A percentile compares a stretch with the other conserved stretches of the same genome.
phyloP scores from a whole-genome alignment of 2,797 vertebrate genomes.

The Cheirogaleus major region DNA sequence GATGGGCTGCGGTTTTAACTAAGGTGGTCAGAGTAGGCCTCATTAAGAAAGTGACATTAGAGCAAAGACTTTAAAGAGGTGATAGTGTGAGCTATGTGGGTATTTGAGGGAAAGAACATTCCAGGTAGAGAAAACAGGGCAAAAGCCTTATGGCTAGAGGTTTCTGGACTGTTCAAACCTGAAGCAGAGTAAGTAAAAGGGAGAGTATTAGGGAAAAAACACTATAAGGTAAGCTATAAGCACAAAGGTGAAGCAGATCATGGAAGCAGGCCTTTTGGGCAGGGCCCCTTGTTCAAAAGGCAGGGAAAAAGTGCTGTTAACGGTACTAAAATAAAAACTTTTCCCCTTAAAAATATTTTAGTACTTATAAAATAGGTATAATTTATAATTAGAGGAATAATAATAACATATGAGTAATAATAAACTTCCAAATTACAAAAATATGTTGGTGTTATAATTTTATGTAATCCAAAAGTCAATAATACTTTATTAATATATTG shows the following conservation, averaged over 20 bases:
- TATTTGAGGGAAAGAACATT: neutral
- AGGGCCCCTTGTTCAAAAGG: neutral
- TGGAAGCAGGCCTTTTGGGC: neutral
- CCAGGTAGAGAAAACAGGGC: neutral
- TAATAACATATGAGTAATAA: neutral
- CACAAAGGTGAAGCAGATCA: neutral
- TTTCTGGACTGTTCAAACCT: neutral
- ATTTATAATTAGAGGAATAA: neutral
- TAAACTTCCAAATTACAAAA: neutral
- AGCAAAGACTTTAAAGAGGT: neutral
- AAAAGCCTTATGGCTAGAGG: neutral
- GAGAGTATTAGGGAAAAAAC: neutral
- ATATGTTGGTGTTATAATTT: conserved; percentile 11
- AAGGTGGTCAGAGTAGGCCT: neutral
- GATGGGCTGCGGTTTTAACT: neutral
- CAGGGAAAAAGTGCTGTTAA: neutral
- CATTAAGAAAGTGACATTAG: neutral
- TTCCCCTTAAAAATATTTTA: conserved; percentile 5
- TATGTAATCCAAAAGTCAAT: neutral
- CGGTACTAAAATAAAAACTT: neutral
- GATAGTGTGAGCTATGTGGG: neutral
- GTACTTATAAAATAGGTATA: neutral
- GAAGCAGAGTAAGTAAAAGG: neutral
- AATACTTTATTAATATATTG: neutral
- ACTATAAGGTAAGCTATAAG: neutral